Percentiles rank a stretch among this genome's conserved stretches.
phyloP scores from a whole-genome alignment of 2,797 vertebrate genomes.

The Cynopterus sphinx region DNA sequence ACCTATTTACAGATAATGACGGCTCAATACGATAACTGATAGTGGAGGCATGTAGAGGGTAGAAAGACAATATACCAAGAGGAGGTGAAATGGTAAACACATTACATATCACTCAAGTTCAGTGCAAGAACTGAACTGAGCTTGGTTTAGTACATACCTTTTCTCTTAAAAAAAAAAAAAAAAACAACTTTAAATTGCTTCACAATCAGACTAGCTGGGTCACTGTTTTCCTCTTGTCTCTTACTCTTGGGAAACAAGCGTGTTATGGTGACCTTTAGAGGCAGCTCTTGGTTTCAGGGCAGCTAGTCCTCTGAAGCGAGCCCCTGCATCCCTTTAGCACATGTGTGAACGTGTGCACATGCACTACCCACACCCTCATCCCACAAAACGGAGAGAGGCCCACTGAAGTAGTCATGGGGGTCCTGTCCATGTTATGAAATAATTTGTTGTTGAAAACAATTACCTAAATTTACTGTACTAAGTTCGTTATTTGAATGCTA shows the following conservation, averaged over 20 bases:
- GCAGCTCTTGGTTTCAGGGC: background rate
- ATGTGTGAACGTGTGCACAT: fast-evolving
- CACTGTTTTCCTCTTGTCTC: background rate
- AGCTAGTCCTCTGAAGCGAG: background rate
- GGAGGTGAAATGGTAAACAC: background rate
- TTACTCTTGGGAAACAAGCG: background rate
- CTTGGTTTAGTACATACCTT: background rate
- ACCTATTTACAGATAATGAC: background rate
- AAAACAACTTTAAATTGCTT: background rate
- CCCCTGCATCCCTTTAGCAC: background rate
- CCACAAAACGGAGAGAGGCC: background rate
- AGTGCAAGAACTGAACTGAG: background rate
- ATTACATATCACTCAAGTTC: background rate
- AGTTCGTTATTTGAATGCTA: background rate
- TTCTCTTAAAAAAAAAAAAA: background rate
- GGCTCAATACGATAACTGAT: background rate
- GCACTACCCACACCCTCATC: too few species aligned
- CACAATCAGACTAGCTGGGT: background rate
- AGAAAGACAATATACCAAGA: background rate
- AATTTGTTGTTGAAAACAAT: background rate
- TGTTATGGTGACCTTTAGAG: background rate
- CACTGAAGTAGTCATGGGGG: background rate
- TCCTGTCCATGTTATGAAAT: background rate
- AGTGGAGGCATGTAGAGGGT: background rate
- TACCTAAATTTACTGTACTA: background rate